Evolutionary conservation across 2,888 invertebrate genomes (phyloP).

Genomic region (Oligia fasciuncula): DNA sequence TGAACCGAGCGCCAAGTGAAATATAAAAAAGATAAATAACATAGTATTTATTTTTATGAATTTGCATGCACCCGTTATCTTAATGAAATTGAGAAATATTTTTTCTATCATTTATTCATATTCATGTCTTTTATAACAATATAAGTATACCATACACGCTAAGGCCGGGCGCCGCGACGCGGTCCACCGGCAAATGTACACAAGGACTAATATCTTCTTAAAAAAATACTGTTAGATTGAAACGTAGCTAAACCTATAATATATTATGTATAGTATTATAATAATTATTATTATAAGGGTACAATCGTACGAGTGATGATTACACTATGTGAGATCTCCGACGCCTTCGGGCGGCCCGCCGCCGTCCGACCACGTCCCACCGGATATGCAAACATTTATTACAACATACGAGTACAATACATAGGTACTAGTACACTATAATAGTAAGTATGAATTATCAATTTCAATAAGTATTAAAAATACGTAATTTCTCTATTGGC

Average conservation of each 20-base stretch:
- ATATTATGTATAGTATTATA: conserved; percentile 87
- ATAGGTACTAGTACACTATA: conserved; percentile 84
- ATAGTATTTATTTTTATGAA: conserved; percentile 87
- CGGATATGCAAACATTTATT: conserved; percentile 89
- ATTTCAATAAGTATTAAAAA: conserved; percentile 88
- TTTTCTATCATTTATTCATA: conserved; percentile 87
- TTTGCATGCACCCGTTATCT: conserved; percentile 90
- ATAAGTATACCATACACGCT: conserved; percentile 88
- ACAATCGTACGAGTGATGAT: conserved; percentile 88
- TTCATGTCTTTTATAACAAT: conserved; percentile 89
- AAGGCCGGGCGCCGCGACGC: conserved; percentile 83
- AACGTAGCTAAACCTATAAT: conserved; percentile 89
- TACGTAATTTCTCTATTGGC: conserved; percentile 90
- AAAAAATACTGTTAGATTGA: conserved; percentile 91
- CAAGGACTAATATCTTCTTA: conserved; percentile 90
- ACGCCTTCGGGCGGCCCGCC: conserved; percentile 87
- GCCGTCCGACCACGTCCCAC: conserved; percentile 87
- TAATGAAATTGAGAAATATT: conserved; percentile 88
- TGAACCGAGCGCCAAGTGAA: conserved; percentile 86
- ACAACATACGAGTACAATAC: conserved; percentile 82
- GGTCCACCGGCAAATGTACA: conserved; percentile 86
- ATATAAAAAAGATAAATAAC: conserved; percentile 90
- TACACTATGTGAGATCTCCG: conserved; percentile 90
- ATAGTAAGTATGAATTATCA: conserved; percentile 87
- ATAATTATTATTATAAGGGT: conserved; percentile 84